These are phyloP conservation scores for Amyelois transitella DNA, from an alignment of 1,140 invertebrate genomes.

Conservation along the genomic window DNA sequence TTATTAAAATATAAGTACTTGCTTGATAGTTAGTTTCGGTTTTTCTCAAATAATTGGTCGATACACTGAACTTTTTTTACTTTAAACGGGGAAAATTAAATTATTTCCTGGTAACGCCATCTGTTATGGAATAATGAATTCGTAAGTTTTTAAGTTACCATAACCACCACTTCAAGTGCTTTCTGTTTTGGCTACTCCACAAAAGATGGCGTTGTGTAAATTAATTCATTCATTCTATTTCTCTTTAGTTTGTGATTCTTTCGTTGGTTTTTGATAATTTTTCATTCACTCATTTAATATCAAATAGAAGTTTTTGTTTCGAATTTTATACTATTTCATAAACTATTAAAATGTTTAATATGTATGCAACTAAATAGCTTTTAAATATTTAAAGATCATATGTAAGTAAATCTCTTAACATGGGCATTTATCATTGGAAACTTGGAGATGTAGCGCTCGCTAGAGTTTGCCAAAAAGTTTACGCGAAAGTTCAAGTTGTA, in stretches of 20 bases:
- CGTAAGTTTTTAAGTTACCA: not conserved
- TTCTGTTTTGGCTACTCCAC: conserved; percentile 13
- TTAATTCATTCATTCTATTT: not conserved
- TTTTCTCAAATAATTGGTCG: no score
- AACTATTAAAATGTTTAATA: no score
- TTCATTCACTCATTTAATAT: no score
- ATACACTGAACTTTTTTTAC: no score
- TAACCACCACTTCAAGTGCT: not conserved
- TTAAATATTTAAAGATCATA: not conserved
- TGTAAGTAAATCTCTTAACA: conserved; percentile 3
- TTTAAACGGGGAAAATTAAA: no score
- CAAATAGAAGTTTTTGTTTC: no score
- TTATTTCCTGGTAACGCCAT: no score
- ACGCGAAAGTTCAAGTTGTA: conserved; percentile 52
- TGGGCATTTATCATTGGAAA: conserved; percentile 55
- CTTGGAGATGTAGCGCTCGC: conserved; percentile 55
- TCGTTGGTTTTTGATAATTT: no score
- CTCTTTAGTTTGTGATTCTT: not conserved
- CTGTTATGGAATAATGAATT: not conserved
- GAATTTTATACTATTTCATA: no score
- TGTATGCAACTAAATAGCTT: no score
- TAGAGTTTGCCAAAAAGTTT: conserved; percentile 48
- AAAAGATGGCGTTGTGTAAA: conserved; percentile 15
- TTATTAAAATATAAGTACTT: no score
- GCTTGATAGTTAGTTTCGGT: no score